These are phyloP conservation scores for Nipponacmea schrenckii DNA, from an alignment of 2,888 invertebrate genomes.

Conservation along the genomic window DNA sequence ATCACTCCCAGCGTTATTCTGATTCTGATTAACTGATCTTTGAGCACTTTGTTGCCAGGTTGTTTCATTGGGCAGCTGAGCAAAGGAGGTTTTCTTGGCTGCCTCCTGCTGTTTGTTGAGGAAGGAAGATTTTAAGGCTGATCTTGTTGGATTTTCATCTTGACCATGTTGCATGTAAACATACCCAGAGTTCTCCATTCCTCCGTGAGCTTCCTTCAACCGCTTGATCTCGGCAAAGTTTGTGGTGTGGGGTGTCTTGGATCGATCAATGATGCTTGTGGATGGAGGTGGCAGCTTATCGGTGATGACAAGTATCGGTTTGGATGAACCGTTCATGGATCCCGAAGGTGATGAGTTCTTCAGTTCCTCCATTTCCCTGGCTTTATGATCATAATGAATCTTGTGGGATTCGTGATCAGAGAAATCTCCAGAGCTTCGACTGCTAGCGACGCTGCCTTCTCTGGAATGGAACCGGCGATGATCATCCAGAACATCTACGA, in stretches of 20 bases:
- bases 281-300: constrained; percentile 18
- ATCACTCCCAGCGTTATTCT: background rate
- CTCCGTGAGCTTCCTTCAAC: constrained; percentile 67
- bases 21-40: constrained; percentile 13
- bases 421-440: constrained; percentile 59
- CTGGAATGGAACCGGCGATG: constrained; percentile 38
- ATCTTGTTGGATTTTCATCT: constrained; percentile 38
- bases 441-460: constrained; percentile 56
- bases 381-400: constrained; percentile 61
- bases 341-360: constrained; percentile 8
- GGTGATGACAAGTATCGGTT: constrained; percentile 23
- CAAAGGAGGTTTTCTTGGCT: constrained; percentile 78
- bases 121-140: constrained; percentile 38
- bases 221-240: constrained; percentile 81
- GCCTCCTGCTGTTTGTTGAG: constrained; percentile 36
- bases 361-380: constrained; percentile 39
- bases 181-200: constrained; percentile 52
- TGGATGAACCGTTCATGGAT: background rate
- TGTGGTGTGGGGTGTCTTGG: constrained; percentile 65
- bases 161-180: constrained; percentile 72
- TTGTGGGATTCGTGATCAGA: constrained; percentile 64
- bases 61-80: constrained; percentile 79
- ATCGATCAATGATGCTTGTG: constrained; percentile 1
- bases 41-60: constrained; percentile 68
- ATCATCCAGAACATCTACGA: constrained; percentile 38